These are phyloP conservation scores for Telenomus remus DNA, from an alignment of 1,140 invertebrate genomes.

Conservation along the genomic window DNA sequence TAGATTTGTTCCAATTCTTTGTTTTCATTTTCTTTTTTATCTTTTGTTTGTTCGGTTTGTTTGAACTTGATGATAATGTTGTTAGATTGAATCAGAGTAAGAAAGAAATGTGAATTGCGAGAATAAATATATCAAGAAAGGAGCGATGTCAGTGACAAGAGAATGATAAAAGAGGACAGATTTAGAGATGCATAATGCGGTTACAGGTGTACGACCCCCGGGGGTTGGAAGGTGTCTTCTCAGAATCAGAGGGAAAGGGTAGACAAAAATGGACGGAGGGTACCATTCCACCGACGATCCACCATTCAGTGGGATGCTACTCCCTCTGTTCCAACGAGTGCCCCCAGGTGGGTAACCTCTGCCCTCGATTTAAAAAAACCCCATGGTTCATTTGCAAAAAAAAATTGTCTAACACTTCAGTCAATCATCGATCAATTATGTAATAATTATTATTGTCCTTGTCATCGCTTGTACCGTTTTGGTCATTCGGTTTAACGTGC, in stretches of 20 bases:
- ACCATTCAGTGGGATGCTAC: constrained; percentile 72
- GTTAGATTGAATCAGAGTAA: too few relatives aligned
- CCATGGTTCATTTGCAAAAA: constrained; percentile 38
- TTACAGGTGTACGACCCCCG: constrained; percentile 74
- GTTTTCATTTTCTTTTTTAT: too few relatives aligned
- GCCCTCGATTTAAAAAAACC: constrained; percentile 41
- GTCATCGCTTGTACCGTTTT: constrained; percentile 22
- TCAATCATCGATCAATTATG: constrained; percentile 20
- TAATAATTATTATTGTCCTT: constrained; percentile 9
- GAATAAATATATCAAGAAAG: too few relatives aligned
- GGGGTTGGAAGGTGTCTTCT: constrained; percentile 74
- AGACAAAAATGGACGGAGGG: constrained; percentile 76
- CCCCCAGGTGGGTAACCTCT: constrained; percentile 74
- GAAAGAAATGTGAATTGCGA: too few relatives aligned
- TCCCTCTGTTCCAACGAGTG: constrained; percentile 73
- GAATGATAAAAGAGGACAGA: constrained; percentile 54
- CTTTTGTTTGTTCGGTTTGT: too few relatives aligned
- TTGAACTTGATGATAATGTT: too few relatives aligned
- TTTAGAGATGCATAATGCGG: constrained; percentile 66
- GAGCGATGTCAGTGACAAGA: too few relatives aligned
- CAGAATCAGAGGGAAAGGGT: constrained; percentile 73
- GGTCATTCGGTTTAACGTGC: constrained; percentile 20
- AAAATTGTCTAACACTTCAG: constrained; percentile 30
- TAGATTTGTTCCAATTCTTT: too few relatives aligned
- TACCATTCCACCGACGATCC: constrained; percentile 81